phyloP scores from a whole-genome alignment of 1,140 invertebrate genomes.

The Heliconius hermathena region DNA sequence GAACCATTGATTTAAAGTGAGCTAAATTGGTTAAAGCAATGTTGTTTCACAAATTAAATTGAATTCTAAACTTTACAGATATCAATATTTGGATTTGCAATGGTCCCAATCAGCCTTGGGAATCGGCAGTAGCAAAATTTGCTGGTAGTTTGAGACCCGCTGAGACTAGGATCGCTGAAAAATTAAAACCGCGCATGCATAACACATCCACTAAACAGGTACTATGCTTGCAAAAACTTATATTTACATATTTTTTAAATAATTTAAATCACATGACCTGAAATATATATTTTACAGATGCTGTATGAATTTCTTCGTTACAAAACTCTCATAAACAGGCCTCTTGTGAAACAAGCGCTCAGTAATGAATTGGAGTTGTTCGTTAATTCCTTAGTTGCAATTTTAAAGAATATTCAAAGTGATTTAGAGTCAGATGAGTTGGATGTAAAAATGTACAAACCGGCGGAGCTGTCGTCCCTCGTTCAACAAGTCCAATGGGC shows the following conservation, averaged over 20 bases:
- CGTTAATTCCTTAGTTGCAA: conserved; percentile 88
- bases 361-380: conserved; percentile 92
- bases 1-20: too few species aligned
- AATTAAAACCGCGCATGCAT: conserved; percentile 90
- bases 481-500: conserved; percentile 83
- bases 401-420: conserved; percentile 75
- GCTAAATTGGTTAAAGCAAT: too few species aligned
- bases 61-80: conserved; percentile 67
- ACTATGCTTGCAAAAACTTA: conserved; percentile 23
- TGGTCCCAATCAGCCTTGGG: conserved; percentile 89
- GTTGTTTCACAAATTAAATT: background rate
- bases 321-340: conserved; percentile 80
- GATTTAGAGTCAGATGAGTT: conserved; percentile 75
- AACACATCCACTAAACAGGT: conserved; percentile 87
- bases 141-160: conserved; percentile 90
- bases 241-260: background rate
- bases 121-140: conserved; percentile 88
- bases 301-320: conserved; percentile 82
- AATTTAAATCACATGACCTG: background rate
- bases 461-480: conserved; percentile 81
- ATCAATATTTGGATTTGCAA: conserved; percentile 89
- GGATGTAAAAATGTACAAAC: conserved; percentile 65
- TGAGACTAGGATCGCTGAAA: conserved; percentile 91
- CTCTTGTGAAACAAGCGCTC: conserved; percentile 83
- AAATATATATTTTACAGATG: conserved; percentile 57